Evolutionary conservation across 2,888 invertebrate genomes (phyloP).

Genomic region (Monoplex corrugatus): DNA sequence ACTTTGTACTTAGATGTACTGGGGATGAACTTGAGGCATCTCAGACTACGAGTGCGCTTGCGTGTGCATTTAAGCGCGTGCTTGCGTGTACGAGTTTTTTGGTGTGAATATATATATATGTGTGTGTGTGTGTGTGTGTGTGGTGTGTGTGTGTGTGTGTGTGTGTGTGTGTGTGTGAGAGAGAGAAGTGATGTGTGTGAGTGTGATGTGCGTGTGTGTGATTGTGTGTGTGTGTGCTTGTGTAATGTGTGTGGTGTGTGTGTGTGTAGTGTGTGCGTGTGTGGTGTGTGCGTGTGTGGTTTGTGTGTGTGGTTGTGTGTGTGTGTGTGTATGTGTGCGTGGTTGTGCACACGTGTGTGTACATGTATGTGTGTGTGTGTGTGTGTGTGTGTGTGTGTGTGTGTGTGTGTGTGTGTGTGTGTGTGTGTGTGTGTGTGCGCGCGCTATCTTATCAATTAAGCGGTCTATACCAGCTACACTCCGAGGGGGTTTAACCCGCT

Average conservation of each 20-base stretch:
- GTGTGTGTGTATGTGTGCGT: not conserved
- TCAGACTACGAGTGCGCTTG: not conserved
- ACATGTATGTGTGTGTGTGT: not conserved
- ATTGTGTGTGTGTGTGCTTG: not conserved
- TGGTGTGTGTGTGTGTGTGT: not conserved
- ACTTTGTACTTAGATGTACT: too few relatives aligned
- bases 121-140: not conserved
- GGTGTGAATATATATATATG: not conserved
- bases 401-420: not conserved
- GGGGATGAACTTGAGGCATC: too few relatives aligned
- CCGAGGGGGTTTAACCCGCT: too few relatives aligned
- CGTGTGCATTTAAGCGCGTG: not conserved
- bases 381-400: not conserved
- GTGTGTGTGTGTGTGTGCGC: conserved; percentile 8
- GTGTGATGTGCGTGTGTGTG: too few relatives aligned
- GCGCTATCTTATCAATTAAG: too few relatives aligned
- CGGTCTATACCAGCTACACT: too few relatives aligned
- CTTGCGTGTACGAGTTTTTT: not conserved
- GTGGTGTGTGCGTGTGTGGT: conserved; percentile 19
- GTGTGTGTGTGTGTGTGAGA: not conserved
- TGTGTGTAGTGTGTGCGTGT: not conserved
- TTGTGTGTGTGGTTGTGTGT: not conserved
- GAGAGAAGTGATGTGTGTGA: too few relatives aligned
- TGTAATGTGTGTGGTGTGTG: not conserved
- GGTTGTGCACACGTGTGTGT: not conserved